These are phyloP conservation scores for Hyles euphorbiae DNA, from an alignment of 1,140 invertebrate species.

Conservation along the genomic window DNA sequence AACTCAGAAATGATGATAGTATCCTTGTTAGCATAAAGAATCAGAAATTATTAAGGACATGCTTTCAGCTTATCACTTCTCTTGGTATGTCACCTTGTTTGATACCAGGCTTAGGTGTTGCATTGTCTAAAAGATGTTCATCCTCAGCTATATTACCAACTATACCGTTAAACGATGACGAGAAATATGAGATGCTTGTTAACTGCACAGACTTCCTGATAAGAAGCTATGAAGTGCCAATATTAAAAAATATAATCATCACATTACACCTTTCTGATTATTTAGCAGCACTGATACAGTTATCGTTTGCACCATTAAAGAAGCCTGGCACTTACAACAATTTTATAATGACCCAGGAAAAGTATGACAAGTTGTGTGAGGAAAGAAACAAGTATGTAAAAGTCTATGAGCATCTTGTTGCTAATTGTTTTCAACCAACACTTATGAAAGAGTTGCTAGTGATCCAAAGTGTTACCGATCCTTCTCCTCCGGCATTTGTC, in stretches of 20 bases:
- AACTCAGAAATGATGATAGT: conserved; percentile 53
- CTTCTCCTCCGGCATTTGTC: conserved; percentile 80
- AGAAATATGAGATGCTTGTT: conserved; percentile 59
- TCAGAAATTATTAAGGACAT: conserved; percentile 72
- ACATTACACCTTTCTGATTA: conserved; percentile 74
- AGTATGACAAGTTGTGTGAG: conserved; percentile 71
- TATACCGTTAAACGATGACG: conserved; percentile 46
- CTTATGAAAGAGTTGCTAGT: conserved; percentile 83
- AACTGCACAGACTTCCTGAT: conserved; percentile 53
- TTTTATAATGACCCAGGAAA: conserved; percentile 73
- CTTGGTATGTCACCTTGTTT: conserved; percentile 81
- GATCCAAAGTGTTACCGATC: conserved; percentile 76
- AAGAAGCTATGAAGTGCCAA: conserved; percentile 48
- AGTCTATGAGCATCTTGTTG: conserved; percentile 75
- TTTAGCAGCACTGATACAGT: conserved; percentile 82
- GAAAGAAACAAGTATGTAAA: conserved; percentile 75
- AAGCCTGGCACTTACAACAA: conserved; percentile 72
- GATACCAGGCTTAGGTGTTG: conserved; percentile 80
- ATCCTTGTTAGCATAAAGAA: conserved; percentile 77
- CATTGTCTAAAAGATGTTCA: conserved; percentile 60
- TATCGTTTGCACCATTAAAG: conserved; percentile 79
- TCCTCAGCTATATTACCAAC: conserved; percentile 32
- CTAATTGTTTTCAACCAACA: conserved; percentile 76
- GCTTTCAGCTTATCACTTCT: conserved; percentile 78
- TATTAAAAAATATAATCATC: conserved; percentile 68